Percentiles rank a stretch among this genome's conserved stretches.
These are phyloP conservation scores for Drosophila nasuta DNA, from an alignment of 1,140 invertebrate genomes.

Conservation along the genomic window DNA sequence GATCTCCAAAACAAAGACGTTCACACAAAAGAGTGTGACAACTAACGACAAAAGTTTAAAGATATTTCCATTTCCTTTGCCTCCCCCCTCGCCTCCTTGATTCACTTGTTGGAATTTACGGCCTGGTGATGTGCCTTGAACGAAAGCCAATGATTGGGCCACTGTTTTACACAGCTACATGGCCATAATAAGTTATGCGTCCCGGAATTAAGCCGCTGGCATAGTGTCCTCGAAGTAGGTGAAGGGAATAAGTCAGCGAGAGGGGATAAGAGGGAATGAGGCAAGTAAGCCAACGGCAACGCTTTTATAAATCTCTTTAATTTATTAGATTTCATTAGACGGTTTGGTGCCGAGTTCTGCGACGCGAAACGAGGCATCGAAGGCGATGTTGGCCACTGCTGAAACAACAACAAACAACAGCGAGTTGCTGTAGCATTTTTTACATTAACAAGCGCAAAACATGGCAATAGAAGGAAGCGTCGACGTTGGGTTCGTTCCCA, in stretches of 20 bases:
- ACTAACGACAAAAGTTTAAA: conserved; percentile 47
- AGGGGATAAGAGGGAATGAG: background rate
- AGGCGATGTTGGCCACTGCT: conserved; percentile 23
- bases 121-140: conserved; percentile 43
- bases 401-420: conserved; percentile 12
- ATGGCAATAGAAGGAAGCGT: conserved; percentile 35
- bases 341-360: conserved; percentile 65
- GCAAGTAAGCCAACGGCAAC: conserved; percentile 44
- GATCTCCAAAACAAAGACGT: conserved; percentile 33
- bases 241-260: background rate
- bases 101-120: conserved; percentile 65
- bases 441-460: conserved; percentile 76
- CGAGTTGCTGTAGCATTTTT: conserved; percentile 54
- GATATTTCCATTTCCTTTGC: conserved; percentile 7
- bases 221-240: background rate
- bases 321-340: conserved; percentile 82
- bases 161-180: conserved; percentile 16
- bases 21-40: conserved; percentile 55
- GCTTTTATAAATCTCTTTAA: conserved; percentile 80
- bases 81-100: background rate
- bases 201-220: conserved; percentile 53
- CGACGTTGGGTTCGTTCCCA: conserved; percentile 1
- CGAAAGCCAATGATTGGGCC: conserved; percentile 57
- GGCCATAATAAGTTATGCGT: conserved; percentile 63
- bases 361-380: conserved; percentile 35